A percentile compares a stretch with the other conserved stretches of the same genome.
Conservation (phyloP, 2,888 invertebrate genomes). For the Trichopoda pennipes region DNA sequence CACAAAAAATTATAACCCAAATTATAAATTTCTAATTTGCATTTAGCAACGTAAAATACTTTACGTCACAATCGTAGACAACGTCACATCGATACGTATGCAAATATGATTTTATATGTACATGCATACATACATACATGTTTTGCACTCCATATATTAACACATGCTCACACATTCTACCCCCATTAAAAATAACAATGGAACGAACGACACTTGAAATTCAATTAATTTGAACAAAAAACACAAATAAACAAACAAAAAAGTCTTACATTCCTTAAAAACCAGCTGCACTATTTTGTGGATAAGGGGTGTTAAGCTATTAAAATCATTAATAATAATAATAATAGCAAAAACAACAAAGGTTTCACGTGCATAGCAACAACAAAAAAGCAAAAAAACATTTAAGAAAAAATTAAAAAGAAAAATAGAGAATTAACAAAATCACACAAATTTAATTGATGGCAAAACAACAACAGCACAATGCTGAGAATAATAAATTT, state of each 20-base stretch:
- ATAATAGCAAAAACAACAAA: background rate
- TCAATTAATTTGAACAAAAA: background rate
- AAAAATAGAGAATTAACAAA: background rate
- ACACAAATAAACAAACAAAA: background rate
- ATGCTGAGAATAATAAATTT: background rate
- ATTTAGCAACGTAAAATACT: too few relatives aligned
- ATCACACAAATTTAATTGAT: background rate
- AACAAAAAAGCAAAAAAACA: background rate
- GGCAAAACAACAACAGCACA: background rate
- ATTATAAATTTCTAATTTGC: too few relatives aligned
- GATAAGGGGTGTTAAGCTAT: constrained; percentile 6
- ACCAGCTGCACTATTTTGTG: background rate
- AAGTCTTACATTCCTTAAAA: background rate
- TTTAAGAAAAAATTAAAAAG: background rate
- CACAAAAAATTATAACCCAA: too few relatives aligned
- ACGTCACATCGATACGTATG: background rate
- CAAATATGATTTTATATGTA: background rate
- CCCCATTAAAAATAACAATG: background rate
- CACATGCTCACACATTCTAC: background rate
- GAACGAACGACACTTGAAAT: background rate
- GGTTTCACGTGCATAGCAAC: background rate
- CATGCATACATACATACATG: background rate
- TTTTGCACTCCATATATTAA: background rate
- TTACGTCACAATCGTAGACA: background rate
- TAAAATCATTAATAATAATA: background rate